phyloP scores from a whole-genome alignment of 2,888 invertebrate genomes.

The Drosophila paramelanica region DNA sequence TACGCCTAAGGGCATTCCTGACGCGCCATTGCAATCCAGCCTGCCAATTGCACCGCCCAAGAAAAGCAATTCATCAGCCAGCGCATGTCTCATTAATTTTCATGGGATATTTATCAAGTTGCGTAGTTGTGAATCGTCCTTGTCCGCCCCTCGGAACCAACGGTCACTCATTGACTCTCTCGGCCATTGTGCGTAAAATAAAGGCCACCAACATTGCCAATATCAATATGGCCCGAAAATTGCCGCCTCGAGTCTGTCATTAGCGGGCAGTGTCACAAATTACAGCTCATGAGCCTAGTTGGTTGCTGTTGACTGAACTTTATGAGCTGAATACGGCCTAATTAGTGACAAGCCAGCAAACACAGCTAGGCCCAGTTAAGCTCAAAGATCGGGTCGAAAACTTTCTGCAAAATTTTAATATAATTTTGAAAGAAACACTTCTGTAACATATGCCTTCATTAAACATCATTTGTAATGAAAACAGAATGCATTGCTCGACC shows the following conservation, averaged over 20 bases:
- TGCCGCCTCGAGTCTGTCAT: constrained; percentile 28
- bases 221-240: constrained; percentile 36
- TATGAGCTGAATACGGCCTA: constrained; percentile 34
- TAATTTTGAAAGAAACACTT: neutral
- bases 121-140: constrained; percentile 9
- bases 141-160: constrained; percentile 16
- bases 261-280: constrained; percentile 33
- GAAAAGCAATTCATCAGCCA: constrained; percentile 18
- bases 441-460: neutral
- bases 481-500: too few relatives aligned
- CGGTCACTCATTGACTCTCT: constrained; percentile 5
- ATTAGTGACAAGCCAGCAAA: constrained; percentile 67
- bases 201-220: constrained; percentile 48
- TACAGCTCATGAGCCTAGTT: constrained; percentile 9
- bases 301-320: constrained; percentile 31
- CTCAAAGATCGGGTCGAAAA: neutral
- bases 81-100: constrained; percentile 53
- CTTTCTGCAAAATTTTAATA: neutral
- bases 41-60: constrained; percentile 30
- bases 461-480: too few relatives aligned
- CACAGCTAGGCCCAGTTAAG: constrained; percentile 24
- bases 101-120: constrained; percentile 36
- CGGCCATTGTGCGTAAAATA: constrained; percentile 26
- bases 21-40: constrained; percentile 15
- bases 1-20: constrained; percentile 62